phyloP scores from a whole-genome alignment of 2,888 invertebrate genomes.

The Aproaerema taeniolella region DNA sequence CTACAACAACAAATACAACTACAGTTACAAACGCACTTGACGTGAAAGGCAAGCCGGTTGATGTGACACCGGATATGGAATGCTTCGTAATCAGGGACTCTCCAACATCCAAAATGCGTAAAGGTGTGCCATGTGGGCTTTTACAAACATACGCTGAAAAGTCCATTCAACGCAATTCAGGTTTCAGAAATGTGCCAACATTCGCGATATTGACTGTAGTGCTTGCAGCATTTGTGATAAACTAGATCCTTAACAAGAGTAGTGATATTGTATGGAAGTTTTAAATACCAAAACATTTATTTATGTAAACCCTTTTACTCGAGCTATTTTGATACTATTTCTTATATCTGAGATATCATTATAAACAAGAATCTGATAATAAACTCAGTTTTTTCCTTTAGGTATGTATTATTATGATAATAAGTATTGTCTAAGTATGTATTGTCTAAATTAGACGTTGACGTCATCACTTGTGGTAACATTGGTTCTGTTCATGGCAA shows the following conservation, averaged over 20 bases:
- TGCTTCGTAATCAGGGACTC: slow-evolving; percentile 53
- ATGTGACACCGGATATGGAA: slow-evolving; percentile 59
- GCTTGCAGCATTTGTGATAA: slow-evolving; percentile 26
- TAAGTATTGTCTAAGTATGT: too few species aligned
- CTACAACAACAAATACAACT: slow-evolving; percentile 53
- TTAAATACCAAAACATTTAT: background rate
- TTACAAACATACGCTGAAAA: slow-evolving; percentile 57
- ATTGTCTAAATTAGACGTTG: too few species aligned
- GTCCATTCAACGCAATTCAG: slow-evolving; percentile 51
- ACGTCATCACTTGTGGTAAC: background rate
- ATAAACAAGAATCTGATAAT: too few species aligned
- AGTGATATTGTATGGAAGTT: background rate
- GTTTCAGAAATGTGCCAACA: slow-evolving; percentile 39
- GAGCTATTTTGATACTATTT: background rate
- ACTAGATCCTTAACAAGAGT: slow-evolving; percentile 9
- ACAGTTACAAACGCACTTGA: slow-evolving; percentile 58
- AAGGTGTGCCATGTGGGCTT: slow-evolving; percentile 51
- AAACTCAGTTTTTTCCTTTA: too few species aligned
- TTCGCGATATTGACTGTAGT: slow-evolving; percentile 40
- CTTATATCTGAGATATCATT: background rate
- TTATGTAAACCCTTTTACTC: background rate
- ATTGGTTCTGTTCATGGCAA: too few species aligned
- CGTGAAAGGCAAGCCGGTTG: slow-evolving; percentile 55
- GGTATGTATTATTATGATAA: too few species aligned
- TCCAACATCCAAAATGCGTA: slow-evolving; percentile 42